Percentiles rank a stretch among this genome's conserved stretches.
Conservation (phyloP, 2,888 invertebrate genomes). For the Sarcophaga subvicina region DNA sequence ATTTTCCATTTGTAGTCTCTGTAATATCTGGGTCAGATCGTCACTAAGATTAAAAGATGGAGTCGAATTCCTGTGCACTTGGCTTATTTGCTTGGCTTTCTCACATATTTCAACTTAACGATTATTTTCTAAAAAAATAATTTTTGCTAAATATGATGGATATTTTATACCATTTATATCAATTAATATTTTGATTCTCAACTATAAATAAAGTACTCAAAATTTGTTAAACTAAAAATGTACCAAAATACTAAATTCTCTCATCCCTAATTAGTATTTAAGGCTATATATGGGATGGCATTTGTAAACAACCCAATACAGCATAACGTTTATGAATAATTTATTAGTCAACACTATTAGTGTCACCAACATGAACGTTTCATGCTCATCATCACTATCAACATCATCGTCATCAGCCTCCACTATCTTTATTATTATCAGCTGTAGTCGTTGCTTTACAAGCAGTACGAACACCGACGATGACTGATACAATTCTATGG, state of each 20-base stretch:
- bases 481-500: not conserved
- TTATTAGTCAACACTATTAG: constrained; percentile 72
- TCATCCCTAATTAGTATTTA: not conserved
- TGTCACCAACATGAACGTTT: constrained; percentile 69
- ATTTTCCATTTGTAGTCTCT: too few relatives aligned
- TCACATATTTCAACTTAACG: accelerated
- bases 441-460: constrained; percentile 13
- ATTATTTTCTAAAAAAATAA: too few relatives aligned
- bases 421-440: not conserved
- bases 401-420: constrained; percentile 5
- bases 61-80: too few relatives aligned
- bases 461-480: constrained; percentile 5
- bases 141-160: too few relatives aligned
- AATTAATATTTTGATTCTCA: too few relatives aligned
- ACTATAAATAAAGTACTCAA: too few relatives aligned
- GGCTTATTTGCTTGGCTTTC: too few relatives aligned
- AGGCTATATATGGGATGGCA: constrained; percentile 60
- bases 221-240: not conserved
- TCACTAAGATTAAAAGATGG: too few relatives aligned
- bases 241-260: not conserved
- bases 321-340: constrained; percentile 70
- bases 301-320: constrained; percentile 61
- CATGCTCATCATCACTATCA: constrained; percentile 55
- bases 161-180: too few relatives aligned
- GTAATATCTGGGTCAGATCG: too few relatives aligned